Conservation (phyloP, 2,888 invertebrate species). For the Cheilosia grossa region DNA sequence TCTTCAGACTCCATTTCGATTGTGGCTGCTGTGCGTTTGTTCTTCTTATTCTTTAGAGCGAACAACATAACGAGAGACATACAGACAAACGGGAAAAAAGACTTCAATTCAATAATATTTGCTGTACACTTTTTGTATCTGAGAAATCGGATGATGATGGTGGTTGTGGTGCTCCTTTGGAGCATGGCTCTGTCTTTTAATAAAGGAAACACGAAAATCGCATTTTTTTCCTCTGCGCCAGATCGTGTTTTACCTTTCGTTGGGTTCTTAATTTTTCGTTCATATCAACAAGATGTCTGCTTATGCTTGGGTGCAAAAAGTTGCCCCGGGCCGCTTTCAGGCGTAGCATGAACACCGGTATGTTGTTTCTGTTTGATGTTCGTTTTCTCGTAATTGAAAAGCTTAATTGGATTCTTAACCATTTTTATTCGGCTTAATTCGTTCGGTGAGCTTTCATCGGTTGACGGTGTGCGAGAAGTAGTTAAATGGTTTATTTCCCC, state of each 20-base stretch:
- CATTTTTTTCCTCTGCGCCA: conserved; percentile 48
- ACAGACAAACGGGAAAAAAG: conserved; percentile 11
- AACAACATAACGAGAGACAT: conserved; percentile 39
- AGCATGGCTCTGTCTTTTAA: conserved; percentile 66
- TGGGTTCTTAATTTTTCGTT: conserved; percentile 39
- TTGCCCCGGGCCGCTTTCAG: conserved; percentile 15
- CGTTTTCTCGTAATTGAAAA: conserved; percentile 63
- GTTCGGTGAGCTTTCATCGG: conserved; percentile 70
- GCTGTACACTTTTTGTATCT: conserved; percentile 54
- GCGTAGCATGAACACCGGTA: conserved; percentile 55
- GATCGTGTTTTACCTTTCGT: conserved; percentile 57
- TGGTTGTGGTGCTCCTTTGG: conserved; percentile 41
- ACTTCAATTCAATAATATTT: conserved; percentile 68
- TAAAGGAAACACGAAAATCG: conserved; percentile 76
- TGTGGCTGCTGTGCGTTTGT: conserved; percentile 52
- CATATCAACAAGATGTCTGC: conserved; percentile 56
- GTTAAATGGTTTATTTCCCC: conserved; percentile 36
- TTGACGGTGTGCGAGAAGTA: conserved; percentile 12
- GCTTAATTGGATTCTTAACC: conserved; percentile 68
- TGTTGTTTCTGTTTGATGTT: conserved; percentile 67
- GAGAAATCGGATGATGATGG: conserved; percentile 11
- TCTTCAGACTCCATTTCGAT: conserved; percentile 73
- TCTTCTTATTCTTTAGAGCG: conserved; percentile 38
- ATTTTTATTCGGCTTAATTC: conserved; percentile 67
- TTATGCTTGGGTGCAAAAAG: conserved; percentile 42